Conservation (phyloP, 2,888 invertebrate genomes). For the Drosophila mulleri region DNA sequence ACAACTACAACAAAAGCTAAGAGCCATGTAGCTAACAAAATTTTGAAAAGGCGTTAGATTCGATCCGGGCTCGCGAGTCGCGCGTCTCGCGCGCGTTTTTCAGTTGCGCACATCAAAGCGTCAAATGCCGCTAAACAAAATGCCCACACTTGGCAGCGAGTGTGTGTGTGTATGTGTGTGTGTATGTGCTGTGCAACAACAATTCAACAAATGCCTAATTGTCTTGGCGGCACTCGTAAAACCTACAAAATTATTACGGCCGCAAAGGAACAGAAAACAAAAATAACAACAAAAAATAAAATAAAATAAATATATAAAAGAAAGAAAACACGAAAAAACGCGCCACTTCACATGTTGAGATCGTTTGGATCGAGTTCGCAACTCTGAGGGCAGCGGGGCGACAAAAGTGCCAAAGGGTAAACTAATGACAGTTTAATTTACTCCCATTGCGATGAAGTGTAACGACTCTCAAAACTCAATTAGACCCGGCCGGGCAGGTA, state of each 20-base stretch:
- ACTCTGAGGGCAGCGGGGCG: constrained; percentile 36
- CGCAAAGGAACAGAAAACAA: constrained; percentile 43
- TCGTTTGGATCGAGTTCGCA: constrained; percentile 55
- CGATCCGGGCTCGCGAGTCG: constrained; percentile 70
- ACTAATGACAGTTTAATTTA: constrained; percentile 85
- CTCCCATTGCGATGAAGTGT: constrained; percentile 80
- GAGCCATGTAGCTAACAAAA: constrained; percentile 60
- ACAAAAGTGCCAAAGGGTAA: constrained; percentile 80
- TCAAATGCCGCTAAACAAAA: constrained; percentile 75
- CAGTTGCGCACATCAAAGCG: constrained; percentile 74
- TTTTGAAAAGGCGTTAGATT: constrained; percentile 78
- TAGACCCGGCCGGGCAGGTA: constrained; percentile 57
- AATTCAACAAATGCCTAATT: constrained; percentile 77
- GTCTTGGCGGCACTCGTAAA: constrained; percentile 79
- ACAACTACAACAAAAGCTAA: constrained; percentile 54
- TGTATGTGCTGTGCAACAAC: constrained; percentile 39
- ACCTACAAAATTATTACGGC: constrained; percentile 78
- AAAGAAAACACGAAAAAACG: constrained; percentile 52
- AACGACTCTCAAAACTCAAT: constrained; percentile 77
- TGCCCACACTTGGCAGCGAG: constrained; percentile 70
- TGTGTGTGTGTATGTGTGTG: constrained; percentile 6
- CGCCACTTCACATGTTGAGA: constrained; percentile 74
- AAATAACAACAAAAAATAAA: constrained; percentile 15
- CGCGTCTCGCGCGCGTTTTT: constrained; percentile 63
- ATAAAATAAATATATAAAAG: constrained; percentile 22